Base-by-base conservation (phyloP, 2,797 vertebrate species). In the Diceros bicornis region DNA sequence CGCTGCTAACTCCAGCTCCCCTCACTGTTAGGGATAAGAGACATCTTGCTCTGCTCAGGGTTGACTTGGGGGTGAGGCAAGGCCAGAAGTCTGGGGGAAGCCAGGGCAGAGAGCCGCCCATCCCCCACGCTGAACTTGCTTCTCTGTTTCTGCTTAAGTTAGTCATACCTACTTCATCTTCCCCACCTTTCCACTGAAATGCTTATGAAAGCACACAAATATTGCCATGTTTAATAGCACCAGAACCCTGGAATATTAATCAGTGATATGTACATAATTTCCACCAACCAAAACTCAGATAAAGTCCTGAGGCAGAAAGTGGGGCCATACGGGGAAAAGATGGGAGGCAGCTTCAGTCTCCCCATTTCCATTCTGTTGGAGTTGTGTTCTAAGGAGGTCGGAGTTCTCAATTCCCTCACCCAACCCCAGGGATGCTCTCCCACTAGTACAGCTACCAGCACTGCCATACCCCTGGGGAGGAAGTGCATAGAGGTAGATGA, bases 201-300 rank as follows among this genome's bases (percentile, higher is more conserved):
- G 20, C n/a, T 78, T 72, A 78, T 77, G 69, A 82, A 86, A 81
- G 75, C 62, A 88, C 50, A 68, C 64, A 78, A 82, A 72, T 47
- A 29, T 14, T 7, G 16, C 16, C 50, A 18, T 69, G 3, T 96
- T 91, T 47, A n/a, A 44, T 8, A 52, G 55, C 20, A 68, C 16
- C 6, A 37, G 78, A 74, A 81, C 14, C n/a, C 50, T 81, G 79
- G 32, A 47, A 20, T 78, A 37, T 72, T 52, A 32, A 83, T 74
- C 18, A 68, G 29, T 27, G n/a, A 34, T 78, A 62, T 47, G 32
- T 17, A 74, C 4, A 11, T 59, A 32, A 93, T 69, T 97, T 59
- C 62, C 8, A 89, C 16, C 12, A 44, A 25, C 7, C 17, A 27
- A 85, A 97, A 66, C 18, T 66, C 59, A 79, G 90, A 57, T 44